Evolutionary conservation across 2,113 vertebrate species (phyloP), one percentile per base, ranked within the genome.

Genomic region (Archocentrus centrarchus): DNA sequence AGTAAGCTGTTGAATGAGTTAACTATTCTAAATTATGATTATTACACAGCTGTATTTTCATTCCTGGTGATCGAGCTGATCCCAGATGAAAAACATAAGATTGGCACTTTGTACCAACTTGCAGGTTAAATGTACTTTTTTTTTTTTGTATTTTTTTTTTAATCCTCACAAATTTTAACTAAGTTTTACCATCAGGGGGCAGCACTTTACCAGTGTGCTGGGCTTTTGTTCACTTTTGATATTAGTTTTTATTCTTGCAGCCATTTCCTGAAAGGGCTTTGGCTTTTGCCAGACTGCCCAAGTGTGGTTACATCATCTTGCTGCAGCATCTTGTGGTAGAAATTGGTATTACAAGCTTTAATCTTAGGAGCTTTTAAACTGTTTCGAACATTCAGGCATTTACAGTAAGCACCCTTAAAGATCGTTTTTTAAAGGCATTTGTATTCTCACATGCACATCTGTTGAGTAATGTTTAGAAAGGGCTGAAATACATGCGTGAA

Each of bases 191-290:
- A 39, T 8, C 35, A 39, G 37, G 37, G 37, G 62, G 35, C 20
- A 0, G 14, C 7, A n/a, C 20, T 64, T 41, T 64, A 41, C 0
- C 35, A 64, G 6, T 64, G 61, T n/a, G 11, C 35, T 39, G 1
- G 2, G 11, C 37, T 41, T 64, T 5, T 15, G 2, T 41, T 41
- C 22, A 64, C 6, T 0, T 7, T 15, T 64, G 37, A 41, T 22
- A 41, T 41, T 64, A 41, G 2, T 41, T 41, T 24, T 5, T 64
- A 41, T 20, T 22, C 14, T 6, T 41, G 22, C 37, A 64, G 11
- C 0, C 11, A 0, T 47, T 47, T 47, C 44, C 44, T 47, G 4
- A 47, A 5, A 3, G 11, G 8, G 44, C 10, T 41, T 41, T 41
- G 9, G 1, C 3, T 47, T 47, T 47, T 47, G 44, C 0, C 6